Evolutionary conservation across 2,113 vertebrate genomes (phyloP), one percentile per base, ranked within the genome.

Genomic region (Heterochromis multidens): DNA sequence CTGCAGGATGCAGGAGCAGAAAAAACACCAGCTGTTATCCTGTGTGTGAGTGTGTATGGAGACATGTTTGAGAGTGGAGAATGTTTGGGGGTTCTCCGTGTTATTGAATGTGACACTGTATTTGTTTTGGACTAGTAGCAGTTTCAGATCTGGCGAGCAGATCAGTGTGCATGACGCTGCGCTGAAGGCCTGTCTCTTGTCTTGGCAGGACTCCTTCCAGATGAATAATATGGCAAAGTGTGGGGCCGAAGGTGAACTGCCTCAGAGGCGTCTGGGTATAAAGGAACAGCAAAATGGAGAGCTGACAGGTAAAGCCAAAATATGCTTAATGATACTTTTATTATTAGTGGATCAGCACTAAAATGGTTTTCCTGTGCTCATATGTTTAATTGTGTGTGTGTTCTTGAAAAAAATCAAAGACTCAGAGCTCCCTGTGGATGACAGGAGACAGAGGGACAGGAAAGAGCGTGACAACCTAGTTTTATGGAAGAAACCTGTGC

Each of bases 401-500:
- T 65, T 21, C 46, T 31, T 74, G 70, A 21, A 31, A 52, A n/a
- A 16, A 2, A 11, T 7, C 17, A 40, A 54, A 97, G 97, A 96
- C 80, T 80, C 95, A 25, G 74, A 59, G 16, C 93, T 92, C 61
- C 94, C 94, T 13, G 2, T 94, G 87, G 96, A 92, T 11, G 96
- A 97, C 83, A 95, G 91, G 93, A 97, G 96, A 90, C 95, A 83
- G 91, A 91, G 87, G 90, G 97, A 97, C 62, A 90, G 87, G 31
- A 96, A 97, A 87, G 97, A 97, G 92, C 94, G 96, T 27, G 95
- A 96, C 80, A 92, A 89, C 80, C 95, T 98, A 91, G 96, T 98
- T 37, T 94, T 98, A n/a, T 98, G 97, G 97, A 97, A 91, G 94
- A 96, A 96, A 86, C 97, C 97, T 4, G 86, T 97, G 23, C 74